These are phyloP conservation scores for Myotis planiceps DNA, from an alignment of 2,797 vertebrate species.

Conservation along the genomic window DNA sequence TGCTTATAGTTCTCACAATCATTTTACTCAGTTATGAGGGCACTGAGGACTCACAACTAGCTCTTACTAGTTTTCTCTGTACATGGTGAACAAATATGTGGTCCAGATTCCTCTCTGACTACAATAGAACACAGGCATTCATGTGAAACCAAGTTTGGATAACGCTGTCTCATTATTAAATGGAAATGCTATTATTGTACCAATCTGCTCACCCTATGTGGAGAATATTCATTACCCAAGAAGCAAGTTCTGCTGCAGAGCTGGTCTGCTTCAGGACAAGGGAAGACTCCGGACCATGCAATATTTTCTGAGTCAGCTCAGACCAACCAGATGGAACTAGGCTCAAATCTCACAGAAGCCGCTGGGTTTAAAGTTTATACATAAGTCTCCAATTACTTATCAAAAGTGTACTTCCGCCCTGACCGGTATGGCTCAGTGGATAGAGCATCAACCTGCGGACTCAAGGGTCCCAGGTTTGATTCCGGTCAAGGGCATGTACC, in stretches of 20 bases:
- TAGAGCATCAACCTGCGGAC: no score
- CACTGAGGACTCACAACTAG: not conserved
- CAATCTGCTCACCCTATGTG: not conserved
- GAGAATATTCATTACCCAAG: not conserved
- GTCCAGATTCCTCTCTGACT: slow-evolving; percentile 1
- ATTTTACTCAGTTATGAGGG: not conserved
- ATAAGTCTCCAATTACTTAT: slow-evolving; percentile 86
- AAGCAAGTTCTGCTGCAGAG: slow-evolving; percentile 12
- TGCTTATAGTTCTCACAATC: not conserved
- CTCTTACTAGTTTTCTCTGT: not conserved
- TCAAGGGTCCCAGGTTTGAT: no score
- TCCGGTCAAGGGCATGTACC: no score
- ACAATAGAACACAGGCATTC: not conserved
- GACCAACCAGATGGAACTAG: slow-evolving; percentile 94
- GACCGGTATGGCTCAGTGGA: no score
- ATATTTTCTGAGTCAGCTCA: slow-evolving; percentile 87
- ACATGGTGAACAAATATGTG: not conserved
- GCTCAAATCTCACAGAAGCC: slow-evolving; percentile 86
- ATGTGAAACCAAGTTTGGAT: not conserved
- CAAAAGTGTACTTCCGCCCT: not conserved
- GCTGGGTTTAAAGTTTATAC: slow-evolving; percentile 91
- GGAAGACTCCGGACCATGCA: slow-evolving; percentile 50
- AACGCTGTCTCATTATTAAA: not conserved
- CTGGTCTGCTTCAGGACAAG: slow-evolving; percentile 38
- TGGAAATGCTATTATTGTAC: not conserved